Percentiles rank a stretch among this genome's conserved stretches.
Evolutionary conservation across 2,113 vertebrate genomes (phyloP).

Genomic region (Corythaixoides concolor): DNA sequence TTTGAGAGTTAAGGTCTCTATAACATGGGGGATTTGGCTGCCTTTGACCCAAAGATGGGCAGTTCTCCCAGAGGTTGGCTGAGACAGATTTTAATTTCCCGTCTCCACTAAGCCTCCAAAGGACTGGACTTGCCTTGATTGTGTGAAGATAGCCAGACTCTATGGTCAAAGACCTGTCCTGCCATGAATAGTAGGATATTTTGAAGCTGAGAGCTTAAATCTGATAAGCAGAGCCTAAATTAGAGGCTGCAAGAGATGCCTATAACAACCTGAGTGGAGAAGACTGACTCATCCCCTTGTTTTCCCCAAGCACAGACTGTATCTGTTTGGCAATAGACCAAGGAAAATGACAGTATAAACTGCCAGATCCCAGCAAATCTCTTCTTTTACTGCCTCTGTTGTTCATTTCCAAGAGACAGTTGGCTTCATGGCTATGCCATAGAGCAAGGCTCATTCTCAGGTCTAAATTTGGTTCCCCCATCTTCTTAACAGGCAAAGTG

Average conservation of each 20-base stretch:
- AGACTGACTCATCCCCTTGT: conserved; percentile 43
- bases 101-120: background rate
- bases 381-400: conserved; percentile 22
- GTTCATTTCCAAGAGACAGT: background rate
- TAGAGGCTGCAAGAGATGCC: background rate
- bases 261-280: background rate
- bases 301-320: conserved; percentile 56
- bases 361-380: conserved; percentile 37
- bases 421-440: background rate
- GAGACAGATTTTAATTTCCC: background rate
- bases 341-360: conserved; percentile 57
- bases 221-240: background rate
- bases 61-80: background rate
- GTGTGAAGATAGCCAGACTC: background rate
- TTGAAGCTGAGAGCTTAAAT: background rate
- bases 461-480: background rate
- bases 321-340: conserved; percentile 52
- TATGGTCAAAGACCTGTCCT: background rate
- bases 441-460: background rate
- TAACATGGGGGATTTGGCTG: background rate
- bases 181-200: background rate
- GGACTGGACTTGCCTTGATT: background rate
- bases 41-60: background rate
- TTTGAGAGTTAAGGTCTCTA: background rate
- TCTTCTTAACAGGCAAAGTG: background rate